Evolutionary conservation across 1,140 invertebrate species (phyloP).

Genomic region (Papilio xuthus): DNA sequence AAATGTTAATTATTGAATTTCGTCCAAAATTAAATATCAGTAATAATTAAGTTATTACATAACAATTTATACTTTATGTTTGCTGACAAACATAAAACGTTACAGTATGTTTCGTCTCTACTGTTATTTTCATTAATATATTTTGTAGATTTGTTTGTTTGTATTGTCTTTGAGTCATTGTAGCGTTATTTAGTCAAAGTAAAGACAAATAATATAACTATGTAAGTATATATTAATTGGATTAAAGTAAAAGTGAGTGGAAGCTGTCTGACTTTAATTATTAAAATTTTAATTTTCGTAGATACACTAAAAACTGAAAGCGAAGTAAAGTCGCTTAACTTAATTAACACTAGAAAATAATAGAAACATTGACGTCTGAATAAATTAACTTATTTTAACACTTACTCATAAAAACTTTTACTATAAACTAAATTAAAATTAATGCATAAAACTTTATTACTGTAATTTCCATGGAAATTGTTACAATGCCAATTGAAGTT

Average conservation of each 20-base stretch:
- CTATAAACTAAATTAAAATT: slow-evolving; percentile 13
- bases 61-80: no score
- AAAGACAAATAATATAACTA: neutral
- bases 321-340: neutral
- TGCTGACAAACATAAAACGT: no score
- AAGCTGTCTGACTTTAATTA: neutral
- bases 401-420: neutral
- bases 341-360: neutral
- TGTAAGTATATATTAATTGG: neutral
- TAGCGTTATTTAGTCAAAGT: neutral
- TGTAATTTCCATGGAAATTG: neutral
- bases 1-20: no score
- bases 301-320: neutral
- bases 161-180: no score
- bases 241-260: neutral
- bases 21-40: no score
- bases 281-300: neutral
- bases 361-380: neutral
- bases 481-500: neutral
- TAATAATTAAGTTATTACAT: no score
- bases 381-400: neutral
- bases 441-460: neutral
- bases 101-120: no score
- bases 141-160: no score
- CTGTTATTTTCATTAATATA: no score